These are phyloP conservation scores for Otolemur garnettii DNA, from an alignment of 2,113 vertebrate species.

Conservation along the genomic window DNA sequence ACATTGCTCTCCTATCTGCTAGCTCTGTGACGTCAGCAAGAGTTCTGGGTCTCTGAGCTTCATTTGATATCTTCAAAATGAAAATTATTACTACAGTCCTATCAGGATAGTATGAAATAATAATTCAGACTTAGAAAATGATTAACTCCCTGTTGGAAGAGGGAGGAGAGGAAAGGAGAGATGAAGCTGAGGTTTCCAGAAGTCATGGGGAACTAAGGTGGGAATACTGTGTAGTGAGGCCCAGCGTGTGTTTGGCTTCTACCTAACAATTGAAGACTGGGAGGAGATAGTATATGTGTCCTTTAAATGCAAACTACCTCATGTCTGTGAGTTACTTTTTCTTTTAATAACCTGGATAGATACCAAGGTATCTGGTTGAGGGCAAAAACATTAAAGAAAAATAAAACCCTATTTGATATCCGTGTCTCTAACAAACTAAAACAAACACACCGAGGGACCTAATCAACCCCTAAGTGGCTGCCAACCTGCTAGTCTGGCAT, in stretches of 20 bases:
- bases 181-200: neutral
- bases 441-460: neutral
- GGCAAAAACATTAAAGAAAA: neutral
- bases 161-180: neutral
- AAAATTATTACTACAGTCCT: neutral
- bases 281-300: neutral
- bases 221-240: too few species aligned
- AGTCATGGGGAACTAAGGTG: neutral
- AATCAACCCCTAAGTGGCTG: neutral
- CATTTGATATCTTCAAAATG: neutral
- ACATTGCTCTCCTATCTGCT: neutral
- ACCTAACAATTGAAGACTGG: neutral
- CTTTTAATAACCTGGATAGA: neutral
- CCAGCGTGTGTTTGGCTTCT: neutral
- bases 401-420: slow-evolving; percentile 48
- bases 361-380: neutral
- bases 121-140: neutral
- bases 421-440: slow-evolving; percentile 54
- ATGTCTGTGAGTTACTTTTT: slow-evolving; percentile 8
- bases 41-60: slow-evolving; percentile 2
- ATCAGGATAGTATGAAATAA: neutral
- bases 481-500: neutral
- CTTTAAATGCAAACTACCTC: neutral
- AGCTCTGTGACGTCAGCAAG: neutral
- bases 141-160: neutral